Conservation (phyloP, 2,888 invertebrate species). For the Acanthosepion pharaonis region DNA sequence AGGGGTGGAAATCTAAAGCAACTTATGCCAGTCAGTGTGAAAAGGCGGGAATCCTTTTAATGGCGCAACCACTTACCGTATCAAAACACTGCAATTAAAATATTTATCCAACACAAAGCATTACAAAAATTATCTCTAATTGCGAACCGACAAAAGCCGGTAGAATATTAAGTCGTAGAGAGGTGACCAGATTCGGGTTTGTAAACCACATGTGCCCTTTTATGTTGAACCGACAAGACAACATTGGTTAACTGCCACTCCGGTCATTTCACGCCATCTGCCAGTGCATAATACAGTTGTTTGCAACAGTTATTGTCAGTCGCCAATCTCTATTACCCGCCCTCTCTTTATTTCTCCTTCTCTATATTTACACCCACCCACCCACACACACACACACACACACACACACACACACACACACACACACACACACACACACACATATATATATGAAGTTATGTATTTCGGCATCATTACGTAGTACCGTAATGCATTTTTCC, state of each 20-base stretch:
- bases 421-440: no score
- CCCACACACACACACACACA: no score
- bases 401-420: no score
- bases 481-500: no score
- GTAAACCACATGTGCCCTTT: not conserved
- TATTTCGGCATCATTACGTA: no score
- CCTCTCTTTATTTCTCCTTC: not conserved
- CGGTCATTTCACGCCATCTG: not conserved
- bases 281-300: not conserved
- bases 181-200: constrained; percentile 10
- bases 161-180: not conserved
- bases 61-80: not conserved
- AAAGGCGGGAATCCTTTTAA: not conserved
- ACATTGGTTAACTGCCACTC: not conserved
- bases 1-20: not conserved
- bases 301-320: not conserved
- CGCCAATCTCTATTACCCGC: not conserved
- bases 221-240: not conserved
- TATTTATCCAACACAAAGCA: not conserved
- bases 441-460: no score
- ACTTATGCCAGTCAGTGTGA: not conserved
- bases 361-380: not conserved
- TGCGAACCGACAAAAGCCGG: not conserved
- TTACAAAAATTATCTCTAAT: not conserved
- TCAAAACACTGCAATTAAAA: not conserved